Conservation (phyloP, 1,140 invertebrate genomes). For the Mycetomoellerius zeteki region DNA sequence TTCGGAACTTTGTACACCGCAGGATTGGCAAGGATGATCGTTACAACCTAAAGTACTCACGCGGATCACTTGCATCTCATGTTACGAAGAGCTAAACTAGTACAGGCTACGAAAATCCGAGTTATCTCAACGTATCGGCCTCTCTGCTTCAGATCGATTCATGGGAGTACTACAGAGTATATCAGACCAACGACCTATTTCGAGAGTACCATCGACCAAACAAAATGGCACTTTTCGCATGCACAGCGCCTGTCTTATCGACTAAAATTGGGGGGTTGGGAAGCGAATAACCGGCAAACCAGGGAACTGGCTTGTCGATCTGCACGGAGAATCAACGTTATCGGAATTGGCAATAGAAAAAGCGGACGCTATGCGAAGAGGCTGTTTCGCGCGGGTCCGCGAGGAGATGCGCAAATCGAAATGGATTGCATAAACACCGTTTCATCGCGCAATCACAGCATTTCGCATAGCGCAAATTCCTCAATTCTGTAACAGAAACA, state of each 20-base stretch:
- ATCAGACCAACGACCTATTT: slow-evolving; percentile 53
- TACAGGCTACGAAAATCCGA: slow-evolving; percentile 23
- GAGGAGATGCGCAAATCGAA: slow-evolving; percentile 41
- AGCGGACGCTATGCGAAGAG: neutral
- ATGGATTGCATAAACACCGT: slow-evolving; percentile 7
- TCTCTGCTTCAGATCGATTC: slow-evolving; percentile 14
- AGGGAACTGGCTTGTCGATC: slow-evolving; percentile 61
- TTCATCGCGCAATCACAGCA: neutral
- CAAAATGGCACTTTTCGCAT: slow-evolving; percentile 57
- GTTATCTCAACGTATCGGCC: slow-evolving; percentile 6
- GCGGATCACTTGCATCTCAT: neutral
- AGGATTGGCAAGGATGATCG: neutral
- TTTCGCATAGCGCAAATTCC: neutral
- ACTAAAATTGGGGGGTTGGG: slow-evolving; percentile 44
- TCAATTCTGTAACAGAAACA: neutral
- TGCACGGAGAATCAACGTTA: slow-evolving; percentile 27
- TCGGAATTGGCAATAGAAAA: slow-evolving; percentile 53
- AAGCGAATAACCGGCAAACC: slow-evolving; percentile 61
- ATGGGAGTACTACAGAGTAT: neutral
- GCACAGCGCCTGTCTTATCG: slow-evolving; percentile 43
- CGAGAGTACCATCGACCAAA: slow-evolving; percentile 55
- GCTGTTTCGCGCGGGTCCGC: slow-evolving; percentile 11
- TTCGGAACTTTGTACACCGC: neutral
- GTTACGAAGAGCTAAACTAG: slow-evolving; percentile 24
- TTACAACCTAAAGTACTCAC: neutral